A percentile compares a stretch with the other conserved stretches of the same genome.
These are phyloP conservation scores for Stichopus horrens DNA, from an alignment of 53 echinoderm and acorn worm genomes.

Conservation along the genomic window DNA sequence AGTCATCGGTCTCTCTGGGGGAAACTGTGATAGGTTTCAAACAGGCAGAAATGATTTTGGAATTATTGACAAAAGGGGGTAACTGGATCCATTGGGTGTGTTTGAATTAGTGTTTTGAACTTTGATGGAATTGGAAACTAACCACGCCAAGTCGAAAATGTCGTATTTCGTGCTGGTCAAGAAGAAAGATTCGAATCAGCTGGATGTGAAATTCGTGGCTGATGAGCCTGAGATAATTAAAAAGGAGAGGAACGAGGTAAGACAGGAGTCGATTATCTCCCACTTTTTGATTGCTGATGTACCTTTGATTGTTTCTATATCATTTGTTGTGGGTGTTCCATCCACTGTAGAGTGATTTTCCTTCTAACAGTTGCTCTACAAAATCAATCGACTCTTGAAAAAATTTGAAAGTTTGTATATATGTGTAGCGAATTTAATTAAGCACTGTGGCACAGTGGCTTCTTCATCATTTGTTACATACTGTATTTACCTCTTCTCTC, in stretches of 20 bases:
- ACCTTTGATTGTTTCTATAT: too few species aligned
- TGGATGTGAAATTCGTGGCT: slow-evolving; percentile 29
- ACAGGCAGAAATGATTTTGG: neutral
- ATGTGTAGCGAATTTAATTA: too few species aligned
- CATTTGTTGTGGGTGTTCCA: too few species aligned
- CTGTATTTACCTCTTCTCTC: too few species aligned
- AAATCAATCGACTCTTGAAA: too few species aligned
- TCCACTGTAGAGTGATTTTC: too few species aligned
- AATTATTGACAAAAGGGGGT: neutral
- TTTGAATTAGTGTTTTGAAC: neutral
- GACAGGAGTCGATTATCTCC: neutral
- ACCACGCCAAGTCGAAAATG: slow-evolving; percentile 9
- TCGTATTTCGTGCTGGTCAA: slow-evolving; percentile 48
- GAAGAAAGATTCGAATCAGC: slow-evolving; percentile 44
- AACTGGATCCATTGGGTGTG: neutral
- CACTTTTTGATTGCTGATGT: too few species aligned
- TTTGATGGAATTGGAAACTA: neutral
- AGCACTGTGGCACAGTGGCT: too few species aligned
- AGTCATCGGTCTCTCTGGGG: too few species aligned
- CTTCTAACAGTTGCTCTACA: too few species aligned
- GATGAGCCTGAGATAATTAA: slow-evolving; percentile 20
- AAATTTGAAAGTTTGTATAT: too few species aligned
- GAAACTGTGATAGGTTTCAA: neutral
- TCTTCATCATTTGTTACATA: too few species aligned
- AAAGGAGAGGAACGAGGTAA: neutral